phyloP scores from a whole-genome alignment of 2,888 invertebrate genomes.

The Ariolimax columbianus region DNA sequence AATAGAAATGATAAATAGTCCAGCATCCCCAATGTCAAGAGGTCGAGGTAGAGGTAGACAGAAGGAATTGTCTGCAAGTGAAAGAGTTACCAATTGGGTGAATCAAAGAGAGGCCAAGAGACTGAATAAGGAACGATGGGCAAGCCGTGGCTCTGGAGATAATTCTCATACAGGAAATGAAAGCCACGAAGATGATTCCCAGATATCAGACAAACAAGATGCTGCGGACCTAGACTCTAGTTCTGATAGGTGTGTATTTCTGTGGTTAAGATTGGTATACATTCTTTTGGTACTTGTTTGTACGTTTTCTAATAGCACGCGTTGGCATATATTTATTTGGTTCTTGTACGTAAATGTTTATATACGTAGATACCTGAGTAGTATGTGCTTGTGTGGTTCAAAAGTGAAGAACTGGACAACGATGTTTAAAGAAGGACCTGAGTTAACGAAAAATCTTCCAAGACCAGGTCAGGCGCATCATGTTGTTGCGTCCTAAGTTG shows the following conservation, averaged over 20 bases:
- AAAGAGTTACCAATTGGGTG: slow-evolving; percentile 41
- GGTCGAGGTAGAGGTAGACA: slow-evolving; percentile 66
- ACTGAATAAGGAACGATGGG: slow-evolving; percentile 44
- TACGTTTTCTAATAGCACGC: too few species aligned
- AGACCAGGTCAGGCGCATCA: too few species aligned
- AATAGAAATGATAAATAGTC: slow-evolving; percentile 52
- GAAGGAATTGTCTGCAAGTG: slow-evolving; percentile 36
- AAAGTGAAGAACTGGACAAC: too few species aligned
- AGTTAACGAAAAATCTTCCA: too few species aligned
- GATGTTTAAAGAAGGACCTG: too few species aligned
- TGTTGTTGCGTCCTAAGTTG: too few species aligned
- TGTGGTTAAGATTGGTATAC: not conserved
- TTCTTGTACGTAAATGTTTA: too few species aligned
- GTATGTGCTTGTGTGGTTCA: too few species aligned
- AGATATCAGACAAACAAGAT: not conserved
- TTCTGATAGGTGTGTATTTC: slow-evolving; percentile 32
- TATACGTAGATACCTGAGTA: too few species aligned
- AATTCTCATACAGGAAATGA: not conserved
- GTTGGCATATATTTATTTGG: too few species aligned
- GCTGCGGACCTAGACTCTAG: slow-evolving; percentile 14
- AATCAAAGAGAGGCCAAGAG: slow-evolving; percentile 38
- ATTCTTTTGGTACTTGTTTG: not conserved
- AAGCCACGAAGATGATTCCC: not conserved
- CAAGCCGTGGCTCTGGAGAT: not conserved
- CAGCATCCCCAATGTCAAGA: slow-evolving; percentile 54